Evolutionary conservation across 2,888 invertebrate genomes (phyloP).

Genomic region (Antitype chi): DNA sequence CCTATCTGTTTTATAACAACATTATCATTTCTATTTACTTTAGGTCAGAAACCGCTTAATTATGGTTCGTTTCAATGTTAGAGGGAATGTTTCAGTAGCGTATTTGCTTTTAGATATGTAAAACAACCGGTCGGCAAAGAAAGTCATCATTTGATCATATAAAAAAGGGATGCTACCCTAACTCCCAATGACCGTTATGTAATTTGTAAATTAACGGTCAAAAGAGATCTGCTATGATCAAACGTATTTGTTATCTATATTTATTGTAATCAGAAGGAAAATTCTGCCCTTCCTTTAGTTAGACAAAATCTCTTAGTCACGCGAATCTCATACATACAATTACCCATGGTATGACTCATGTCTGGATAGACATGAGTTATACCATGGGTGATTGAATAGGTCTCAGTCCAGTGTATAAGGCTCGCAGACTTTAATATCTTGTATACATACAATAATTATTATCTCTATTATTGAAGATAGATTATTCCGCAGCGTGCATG

Average conservation of each 20-base stretch:
- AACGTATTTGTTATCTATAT: slow-evolving; percentile 3
- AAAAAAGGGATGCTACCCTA: not conserved
- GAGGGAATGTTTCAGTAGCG: slow-evolving; percentile 18
- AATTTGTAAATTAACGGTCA: not conserved
- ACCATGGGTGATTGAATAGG: no score
- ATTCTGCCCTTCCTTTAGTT: not conserved
- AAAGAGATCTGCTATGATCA: not conserved
- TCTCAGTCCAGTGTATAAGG: not conserved
- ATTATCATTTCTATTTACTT: slow-evolving; percentile 25
- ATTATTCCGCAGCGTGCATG: slow-evolving; percentile 41
- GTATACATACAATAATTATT: not conserved
- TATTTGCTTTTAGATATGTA: not conserved
- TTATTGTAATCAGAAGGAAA: not conserved
- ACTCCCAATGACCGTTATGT: not conserved
- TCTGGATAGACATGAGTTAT: no score
- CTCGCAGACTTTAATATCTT: not conserved
- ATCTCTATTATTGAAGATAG: slow-evolving; percentile 7
- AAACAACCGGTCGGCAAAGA: not conserved
- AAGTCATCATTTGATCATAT: not conserved
- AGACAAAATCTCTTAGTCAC: slow-evolving; percentile 29
- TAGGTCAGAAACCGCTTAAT: slow-evolving; percentile 16
- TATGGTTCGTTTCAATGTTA: not conserved
- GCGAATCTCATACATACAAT: not conserved
- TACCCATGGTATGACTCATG: slow-evolving; percentile 17
- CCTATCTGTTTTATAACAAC: slow-evolving; percentile 26